Evolutionary conservation across 2,888 invertebrate genomes (phyloP), one percentile per base, ranked within the genome.

Genomic region (Gortyna flavago): DNA sequence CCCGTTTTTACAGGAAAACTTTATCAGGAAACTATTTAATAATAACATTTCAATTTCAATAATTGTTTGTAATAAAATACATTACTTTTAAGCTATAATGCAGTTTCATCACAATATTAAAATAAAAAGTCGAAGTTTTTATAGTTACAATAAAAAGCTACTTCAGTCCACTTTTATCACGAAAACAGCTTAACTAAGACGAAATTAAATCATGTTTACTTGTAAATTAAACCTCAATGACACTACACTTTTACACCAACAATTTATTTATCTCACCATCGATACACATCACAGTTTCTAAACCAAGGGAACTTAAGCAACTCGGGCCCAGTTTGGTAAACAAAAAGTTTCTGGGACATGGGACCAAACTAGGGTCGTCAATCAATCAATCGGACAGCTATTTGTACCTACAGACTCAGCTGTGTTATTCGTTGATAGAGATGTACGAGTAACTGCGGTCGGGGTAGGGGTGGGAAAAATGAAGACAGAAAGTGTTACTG

Each of bases 341-440:
- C 94, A 94, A 94, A 94, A 95, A 94, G 87, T 94, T 93, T 79
- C 89, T 67, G 88, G 90, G 91, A 89, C 89, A 90, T 87, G 88
- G 85, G 88, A 87, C 85, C 83, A 83, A 92, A 92, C 92, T 90
- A 90, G 90, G 85, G 88, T 85, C 93, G 93, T 94, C 93, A 87
- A 94, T 94, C 94, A 94, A 94, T 94, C 94, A 91, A 79, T 75
- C 75, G 71, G 90, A 90, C 90, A 85, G 89, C 83, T 85, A 89
- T 92, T 91, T 91, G 91, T 91, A 89, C 86, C 81, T 88, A 90
- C 41, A 75, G 84, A 84, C 85, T 84, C 83, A 85, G 87, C 81
- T 85, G 82, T 66, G 64, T 44, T 57, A 81, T 74, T 41, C 51
- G 38, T 61, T 72, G 67, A 87, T 76, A 74, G 71, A 76, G 75